phyloP scores from a whole-genome alignment of 2,797 vertebrate genomes.

The Sarcoramphus papa region DNA sequence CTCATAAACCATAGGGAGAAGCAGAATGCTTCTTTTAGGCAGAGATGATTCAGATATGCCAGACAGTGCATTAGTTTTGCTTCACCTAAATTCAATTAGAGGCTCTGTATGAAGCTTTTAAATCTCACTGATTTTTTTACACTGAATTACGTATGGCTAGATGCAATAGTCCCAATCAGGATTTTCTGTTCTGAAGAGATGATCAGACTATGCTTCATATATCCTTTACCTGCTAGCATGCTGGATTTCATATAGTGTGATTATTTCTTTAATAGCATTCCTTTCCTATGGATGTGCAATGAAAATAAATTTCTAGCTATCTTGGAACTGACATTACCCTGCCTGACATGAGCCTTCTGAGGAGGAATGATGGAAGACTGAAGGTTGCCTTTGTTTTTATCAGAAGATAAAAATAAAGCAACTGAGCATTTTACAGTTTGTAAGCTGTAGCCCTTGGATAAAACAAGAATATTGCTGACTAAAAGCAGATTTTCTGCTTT shows the following conservation, averaged over 20 bases:
- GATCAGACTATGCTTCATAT: not conserved
- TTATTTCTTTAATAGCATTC: not conserved
- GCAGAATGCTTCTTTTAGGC: not conserved
- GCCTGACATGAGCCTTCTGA: not conserved
- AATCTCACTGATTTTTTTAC: slow-evolving; percentile 9
- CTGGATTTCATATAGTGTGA: not conserved
- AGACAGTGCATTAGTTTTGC: slow-evolving; percentile 50
- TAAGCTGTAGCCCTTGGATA: not conserved
- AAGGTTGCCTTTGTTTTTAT: not conserved
- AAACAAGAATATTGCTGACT: not conserved
- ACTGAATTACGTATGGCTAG: slow-evolving; percentile 24
- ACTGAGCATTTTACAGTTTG: not conserved
- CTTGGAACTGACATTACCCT: not conserved
- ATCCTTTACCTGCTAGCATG: not conserved
- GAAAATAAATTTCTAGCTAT: not conserved
- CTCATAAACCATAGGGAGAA: not conserved
- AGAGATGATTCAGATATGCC: not conserved
- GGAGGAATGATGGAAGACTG: not conserved
- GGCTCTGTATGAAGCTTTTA: slow-evolving; percentile 45
- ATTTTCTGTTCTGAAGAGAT: slow-evolving; percentile 24
- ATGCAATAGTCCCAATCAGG: not conserved
- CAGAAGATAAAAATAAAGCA: not conserved
- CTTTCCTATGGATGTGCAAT: not conserved
- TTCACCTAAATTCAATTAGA: slow-evolving; percentile 67
- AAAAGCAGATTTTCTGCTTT: slow-evolving; percentile 5